Base-by-base conservation (phyloP, 1,140 invertebrate species). In the Drosophila suzukii region DNA sequence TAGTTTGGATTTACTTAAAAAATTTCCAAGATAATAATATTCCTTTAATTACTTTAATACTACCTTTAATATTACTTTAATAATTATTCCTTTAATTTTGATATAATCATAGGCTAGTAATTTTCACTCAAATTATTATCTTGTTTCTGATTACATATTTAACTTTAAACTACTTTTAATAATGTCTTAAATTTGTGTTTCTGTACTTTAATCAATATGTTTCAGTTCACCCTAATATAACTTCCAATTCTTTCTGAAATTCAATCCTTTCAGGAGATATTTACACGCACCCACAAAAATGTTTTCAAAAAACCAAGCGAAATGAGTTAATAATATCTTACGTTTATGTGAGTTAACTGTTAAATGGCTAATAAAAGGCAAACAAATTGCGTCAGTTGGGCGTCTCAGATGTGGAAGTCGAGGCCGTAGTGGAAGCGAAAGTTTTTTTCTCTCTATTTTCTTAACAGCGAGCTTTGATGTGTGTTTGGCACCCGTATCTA, bases 261-360 rank as follows among this genome's bases (percentile, higher is more conserved):
- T 5, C 10, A n/a, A n/a, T n/a, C 24, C 12, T 17, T 24, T 17
- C 43, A 15, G 44, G 27, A 36, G 17, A 57, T 24, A 65, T 36
- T 15, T 58, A 10, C n/a, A 10, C 17, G 1, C 17, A 32, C 39
- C 20, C 43, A 46, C n/a, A 15, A 58, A 50, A 77, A 58, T 50
- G 56, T 13, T 46, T 34, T 43, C 1, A 59, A 30, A 51, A 59
- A 66, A 70, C 66, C 47, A 39, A 58, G 34, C 55, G 41, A 81
- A 88, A 86, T 86, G 60, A 82, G 83, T 74, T 83, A 86, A 88
- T 81, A 88, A 88, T 86, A 83, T 66, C 79, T 67, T 76, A 73
- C 83, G 63, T 88, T 88, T 88, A 83, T 86, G 83, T 76, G 83
- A 81, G 80, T 66, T 68, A 86, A 88, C 83, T 88, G 83, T 73